Conservation (phyloP, 1,140 invertebrate genomes). For the Caenorhabditis brenneri region DNA sequence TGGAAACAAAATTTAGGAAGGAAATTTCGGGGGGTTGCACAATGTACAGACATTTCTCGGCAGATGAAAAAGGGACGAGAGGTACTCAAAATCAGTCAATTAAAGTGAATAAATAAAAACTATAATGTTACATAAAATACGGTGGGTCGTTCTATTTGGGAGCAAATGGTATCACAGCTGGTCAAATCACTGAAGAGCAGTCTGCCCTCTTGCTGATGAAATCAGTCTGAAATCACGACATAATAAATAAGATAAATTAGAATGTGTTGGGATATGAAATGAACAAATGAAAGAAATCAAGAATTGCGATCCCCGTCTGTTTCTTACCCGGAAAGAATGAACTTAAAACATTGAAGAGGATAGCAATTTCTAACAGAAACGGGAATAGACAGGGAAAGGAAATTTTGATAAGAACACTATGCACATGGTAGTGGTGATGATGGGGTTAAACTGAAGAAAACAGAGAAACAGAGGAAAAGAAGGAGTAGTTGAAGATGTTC, state of each 20-base stretch:
- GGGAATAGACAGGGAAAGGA: neutral
- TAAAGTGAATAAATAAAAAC: neutral
- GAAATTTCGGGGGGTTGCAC: neutral
- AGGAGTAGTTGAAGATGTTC: neutral
- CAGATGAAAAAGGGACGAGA: neutral
- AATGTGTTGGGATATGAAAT: neutral
- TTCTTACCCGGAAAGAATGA: neutral
- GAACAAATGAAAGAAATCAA: neutral
- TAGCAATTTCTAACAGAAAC: neutral
- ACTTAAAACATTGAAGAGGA: neutral
- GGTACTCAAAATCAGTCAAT: neutral
- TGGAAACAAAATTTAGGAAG: neutral
- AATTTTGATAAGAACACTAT: neutral
- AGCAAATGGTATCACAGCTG: neutral
- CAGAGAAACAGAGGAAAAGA: neutral
- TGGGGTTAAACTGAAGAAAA: neutral
- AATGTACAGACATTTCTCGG: slow-evolving; percentile 20
- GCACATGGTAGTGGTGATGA: neutral
- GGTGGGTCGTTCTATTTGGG: neutral
- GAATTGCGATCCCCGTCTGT: neutral
- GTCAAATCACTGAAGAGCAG: neutral
- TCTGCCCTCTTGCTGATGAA: neutral
- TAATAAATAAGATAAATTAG: neutral
- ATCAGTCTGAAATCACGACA: slow-evolving; percentile 14
- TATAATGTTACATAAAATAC: neutral